Base-by-base conservation (phyloP, 2,888 invertebrate genomes). In the Trichogramma dendrolimi region DNA sequence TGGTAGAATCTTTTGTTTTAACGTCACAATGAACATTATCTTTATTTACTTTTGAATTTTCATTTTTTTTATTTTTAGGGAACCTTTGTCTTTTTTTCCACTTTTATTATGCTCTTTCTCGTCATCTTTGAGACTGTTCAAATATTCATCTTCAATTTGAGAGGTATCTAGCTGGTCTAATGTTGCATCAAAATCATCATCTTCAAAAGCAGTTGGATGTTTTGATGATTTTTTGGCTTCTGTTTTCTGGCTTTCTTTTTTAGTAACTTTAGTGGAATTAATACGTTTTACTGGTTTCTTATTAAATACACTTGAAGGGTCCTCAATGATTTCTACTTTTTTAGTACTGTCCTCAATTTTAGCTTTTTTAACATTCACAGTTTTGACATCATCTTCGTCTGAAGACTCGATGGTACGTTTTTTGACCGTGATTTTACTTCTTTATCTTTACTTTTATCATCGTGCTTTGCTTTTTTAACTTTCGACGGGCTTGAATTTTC, bases 151-250 rank as follows among this genome's bases (percentile, higher is more conserved):
- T 68, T 83, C 83, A 79, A 72, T 61, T 39, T 68, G 50, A 0
- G 71, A 67, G 2, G 64, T 69, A 54, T 90, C 90, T 62, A 90
- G 76, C 73, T 87, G 84, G 65, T 84, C 73, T 11, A 91, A 78
- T 14, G 87, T 88, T 69, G 85, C 83, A 71, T 87, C 87, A 78
- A 92, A 91, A 61, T 87, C 86, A 42, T 87, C 85, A 80, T 89
- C 72, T n/a, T 70, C 85, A 71, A 84, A 83, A 74, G 87, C 87
- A 69, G 86, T 82, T 41, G 85, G 81, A 27, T 80, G 69, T 66
- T 81, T 78, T 40, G 70, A 27, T 10, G 7, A 14, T 61, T 52
- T 47, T 6, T 47, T 58, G 10, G 8, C 7, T 46, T 54, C 8
- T 62, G 39, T 14, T 55, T 7, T 48, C 6, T 14, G 7, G 49